phyloP scores from a whole-genome alignment of 2,888 invertebrate genomes.

The Caenorhabditis drosophilae region DNA sequence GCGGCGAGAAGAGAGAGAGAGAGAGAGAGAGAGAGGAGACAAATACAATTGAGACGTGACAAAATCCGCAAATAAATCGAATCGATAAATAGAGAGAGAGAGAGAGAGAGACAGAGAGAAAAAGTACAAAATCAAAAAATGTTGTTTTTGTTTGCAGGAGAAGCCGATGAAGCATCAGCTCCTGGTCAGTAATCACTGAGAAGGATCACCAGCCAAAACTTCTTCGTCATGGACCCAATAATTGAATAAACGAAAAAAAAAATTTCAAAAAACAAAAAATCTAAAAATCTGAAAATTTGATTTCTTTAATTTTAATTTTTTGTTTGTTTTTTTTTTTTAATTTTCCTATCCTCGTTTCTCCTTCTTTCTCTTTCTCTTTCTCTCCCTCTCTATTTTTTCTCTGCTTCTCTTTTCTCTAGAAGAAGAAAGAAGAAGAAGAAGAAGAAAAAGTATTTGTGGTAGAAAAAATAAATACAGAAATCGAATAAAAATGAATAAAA shows the following conservation, averaged over 20 bases:
- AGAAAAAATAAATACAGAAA: too few species aligned
- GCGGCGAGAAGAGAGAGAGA: too few species aligned
- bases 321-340: background rate
- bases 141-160: constrained; percentile 34
- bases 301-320: too few species aligned
- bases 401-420: too few species aligned
- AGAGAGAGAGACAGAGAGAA: too few species aligned
- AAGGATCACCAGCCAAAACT: background rate
- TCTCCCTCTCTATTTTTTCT: constrained; percentile 29
- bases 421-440: too few species aligned
- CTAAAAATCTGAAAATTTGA: too few species aligned
- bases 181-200: constrained; percentile 44
- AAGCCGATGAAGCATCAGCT: constrained; percentile 43
- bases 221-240: constrained; percentile 4
- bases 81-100: too few species aligned
- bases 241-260: background rate
- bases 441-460: too few species aligned
- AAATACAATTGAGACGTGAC: background rate
- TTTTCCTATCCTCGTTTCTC: too few species aligned
- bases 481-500: background rate
- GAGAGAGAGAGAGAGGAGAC: background rate
- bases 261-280: background rate
- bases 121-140: background rate
- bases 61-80: background rate
- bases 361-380: constrained; percentile 18